Base-by-base conservation (phyloP, 1,140 invertebrate species). In the Hyphantria cunea region DNA sequence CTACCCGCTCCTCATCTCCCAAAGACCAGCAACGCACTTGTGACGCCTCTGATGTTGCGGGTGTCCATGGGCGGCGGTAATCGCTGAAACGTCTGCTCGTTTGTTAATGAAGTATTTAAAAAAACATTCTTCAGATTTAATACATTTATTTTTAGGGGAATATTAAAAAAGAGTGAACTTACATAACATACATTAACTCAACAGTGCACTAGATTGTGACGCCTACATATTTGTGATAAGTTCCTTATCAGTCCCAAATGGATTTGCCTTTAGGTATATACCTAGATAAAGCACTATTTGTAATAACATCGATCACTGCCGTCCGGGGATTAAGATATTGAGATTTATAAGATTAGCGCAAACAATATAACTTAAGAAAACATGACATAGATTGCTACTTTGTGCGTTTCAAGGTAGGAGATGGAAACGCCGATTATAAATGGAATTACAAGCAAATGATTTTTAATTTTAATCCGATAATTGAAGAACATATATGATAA, bases 251-350 rank as follows among this genome's bases (percentile, higher is more conserved):
- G 49, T 49, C 41, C 65, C 54, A 61, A 66, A 71, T 69, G 72
- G 68, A 69, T 70, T 67, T 67, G 68, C 72, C 64, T 76, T 55
- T 62, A 58, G 59, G 55, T 52, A 62, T 12, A 15, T 13, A 60
- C 17, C 56, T 50, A 60, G 56, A 60, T 51, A 60, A 50, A 17
- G 37, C 13, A 10, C 41, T 42, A 47, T 60, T 66, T 60, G 50
- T 33, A 47, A 65, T 32, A 45, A 15, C 78, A 83, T 83, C 79
- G 74, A 84, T 84, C 81, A 84, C 61, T 60, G 70, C 72, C 72
- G 71, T 68, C 68, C 69, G 44, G n/a, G 74, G 79, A 78, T 84
- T 84, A 67, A 72, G 80, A 84, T 83, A 80, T 58, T 55, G 66
- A 71, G 74, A 79, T 79, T 77, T 74, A 25, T 25, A 55, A 78